Conservation (phyloP, 2,113 vertebrate species). For the Hydrolagus affinis region DNA sequence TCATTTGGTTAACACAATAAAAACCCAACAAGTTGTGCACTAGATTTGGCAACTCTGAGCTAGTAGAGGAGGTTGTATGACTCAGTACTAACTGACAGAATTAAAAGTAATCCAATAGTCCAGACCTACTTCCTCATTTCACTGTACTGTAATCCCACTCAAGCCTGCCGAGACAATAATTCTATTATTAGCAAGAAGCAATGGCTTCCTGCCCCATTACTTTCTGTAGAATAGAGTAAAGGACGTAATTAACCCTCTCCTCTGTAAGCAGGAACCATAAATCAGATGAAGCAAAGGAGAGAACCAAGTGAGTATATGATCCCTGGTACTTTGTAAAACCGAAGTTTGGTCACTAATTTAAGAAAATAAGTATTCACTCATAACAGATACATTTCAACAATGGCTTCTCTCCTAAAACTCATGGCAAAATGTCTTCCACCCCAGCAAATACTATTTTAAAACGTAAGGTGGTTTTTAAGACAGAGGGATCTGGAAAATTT, state of each 20-base stretch:
- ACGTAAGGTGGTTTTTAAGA: too few species aligned
- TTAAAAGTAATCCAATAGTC: slow-evolving; percentile 9
- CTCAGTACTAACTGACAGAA: background rate
- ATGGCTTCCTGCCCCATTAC: background rate
- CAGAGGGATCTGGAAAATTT: too few species aligned
- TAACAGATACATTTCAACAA: too few species aligned
- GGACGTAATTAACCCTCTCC: background rate
- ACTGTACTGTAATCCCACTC: background rate
- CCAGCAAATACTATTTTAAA: too few species aligned
- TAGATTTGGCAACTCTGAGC: too few species aligned
- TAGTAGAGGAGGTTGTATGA: background rate
- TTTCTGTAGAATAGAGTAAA: background rate
- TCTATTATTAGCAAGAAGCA: background rate
- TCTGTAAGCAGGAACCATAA: background rate
- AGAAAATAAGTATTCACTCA: too few species aligned
- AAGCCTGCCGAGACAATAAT: slow-evolving; percentile 3
- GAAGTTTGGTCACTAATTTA: too few species aligned
- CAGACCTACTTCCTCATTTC: slow-evolving; percentile 21
- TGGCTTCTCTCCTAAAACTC: too few species aligned
- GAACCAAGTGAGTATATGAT: background rate
- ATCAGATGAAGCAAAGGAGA: background rate
- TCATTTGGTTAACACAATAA: too few species aligned
- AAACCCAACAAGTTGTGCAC: too few species aligned
- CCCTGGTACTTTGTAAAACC: too few species aligned
- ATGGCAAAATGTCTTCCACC: too few species aligned